Conservation (phyloP, 2,113 vertebrate genomes). For the Caretta caretta region DNA sequence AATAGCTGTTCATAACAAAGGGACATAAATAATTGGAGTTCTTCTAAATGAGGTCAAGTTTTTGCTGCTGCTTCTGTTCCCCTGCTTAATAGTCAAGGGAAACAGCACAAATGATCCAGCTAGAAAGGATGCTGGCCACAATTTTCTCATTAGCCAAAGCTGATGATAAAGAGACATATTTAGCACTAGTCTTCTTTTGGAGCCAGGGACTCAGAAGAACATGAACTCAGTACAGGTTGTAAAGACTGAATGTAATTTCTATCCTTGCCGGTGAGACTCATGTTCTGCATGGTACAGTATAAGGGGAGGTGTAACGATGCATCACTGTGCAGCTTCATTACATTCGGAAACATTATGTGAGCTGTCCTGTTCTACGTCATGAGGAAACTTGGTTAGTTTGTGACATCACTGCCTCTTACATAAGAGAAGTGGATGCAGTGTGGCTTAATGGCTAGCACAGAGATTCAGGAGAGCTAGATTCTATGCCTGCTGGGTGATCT, state of each 20-base stretch:
- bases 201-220: background rate
- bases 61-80: constrained; percentile 33
- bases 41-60: constrained; percentile 48
- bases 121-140: background rate
- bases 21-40: constrained; percentile 40
- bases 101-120: background rate
- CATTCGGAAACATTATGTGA: background rate
- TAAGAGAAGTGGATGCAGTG: background rate
- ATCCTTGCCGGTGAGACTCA: rapidly evolving
- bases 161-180: too few relatives aligned
- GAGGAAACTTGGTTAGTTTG: background rate
- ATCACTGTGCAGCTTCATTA: background rate
- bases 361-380: rapidly evolving
- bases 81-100: background rate
- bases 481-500: background rate
- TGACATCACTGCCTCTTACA: background rate
- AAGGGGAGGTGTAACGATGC: rapidly evolving
- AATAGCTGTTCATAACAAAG: constrained; percentile 29
- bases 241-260: background rate
- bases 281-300: rapidly evolving
- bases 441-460: background rate
- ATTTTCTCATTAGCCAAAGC: too few relatives aligned
- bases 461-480: background rate
- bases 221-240: background rate
- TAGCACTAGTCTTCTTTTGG: too few relatives aligned